A percentile compares a stretch with the other conserved stretches of the same genome.
Evolutionary conservation across 2,888 invertebrate genomes (phyloP).

Genomic region (Campoplex capitator): DNA sequence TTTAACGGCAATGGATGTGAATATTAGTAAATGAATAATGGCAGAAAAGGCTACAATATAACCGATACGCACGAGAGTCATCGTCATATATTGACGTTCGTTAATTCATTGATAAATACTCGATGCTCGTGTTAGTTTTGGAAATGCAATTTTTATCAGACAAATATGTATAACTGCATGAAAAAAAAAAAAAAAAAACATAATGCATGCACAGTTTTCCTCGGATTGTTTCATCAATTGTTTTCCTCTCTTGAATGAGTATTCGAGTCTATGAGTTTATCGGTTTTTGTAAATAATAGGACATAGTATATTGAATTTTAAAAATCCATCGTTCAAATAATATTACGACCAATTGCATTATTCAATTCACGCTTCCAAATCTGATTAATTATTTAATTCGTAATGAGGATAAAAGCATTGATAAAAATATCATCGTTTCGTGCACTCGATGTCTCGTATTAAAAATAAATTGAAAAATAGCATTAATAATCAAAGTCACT

Average conservation of each 20-base stretch:
- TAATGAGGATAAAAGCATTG: not conserved
- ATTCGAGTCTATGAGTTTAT: not conserved
- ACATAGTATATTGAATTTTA: not conserved
- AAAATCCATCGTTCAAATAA: not conserved
- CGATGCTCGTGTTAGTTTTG: not conserved
- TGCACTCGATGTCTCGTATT: not conserved
- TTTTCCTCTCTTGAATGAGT: not conserved
- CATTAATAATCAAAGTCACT: not conserved
- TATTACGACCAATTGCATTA: not conserved
- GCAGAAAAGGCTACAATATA: not conserved
- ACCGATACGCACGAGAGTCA: not conserved
- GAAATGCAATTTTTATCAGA: not conserved
- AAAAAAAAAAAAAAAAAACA: not conserved
- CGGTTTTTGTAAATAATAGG: not conserved
- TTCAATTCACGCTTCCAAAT: not conserved
- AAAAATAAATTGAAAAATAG: not conserved
- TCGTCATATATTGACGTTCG: not conserved
- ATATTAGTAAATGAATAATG: conserved; percentile 2
- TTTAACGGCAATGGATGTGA: not conserved
- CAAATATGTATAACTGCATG: not conserved
- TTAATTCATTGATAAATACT: not conserved
- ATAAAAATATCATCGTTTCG: not conserved
- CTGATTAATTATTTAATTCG: not conserved
- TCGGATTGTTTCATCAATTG: not conserved
- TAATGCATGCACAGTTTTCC: not conserved